Percentiles rank a stretch among this genome's conserved stretches.
Conservation (phyloP, 2,113 vertebrate species). For the Cyprichromis sp. region DNA sequence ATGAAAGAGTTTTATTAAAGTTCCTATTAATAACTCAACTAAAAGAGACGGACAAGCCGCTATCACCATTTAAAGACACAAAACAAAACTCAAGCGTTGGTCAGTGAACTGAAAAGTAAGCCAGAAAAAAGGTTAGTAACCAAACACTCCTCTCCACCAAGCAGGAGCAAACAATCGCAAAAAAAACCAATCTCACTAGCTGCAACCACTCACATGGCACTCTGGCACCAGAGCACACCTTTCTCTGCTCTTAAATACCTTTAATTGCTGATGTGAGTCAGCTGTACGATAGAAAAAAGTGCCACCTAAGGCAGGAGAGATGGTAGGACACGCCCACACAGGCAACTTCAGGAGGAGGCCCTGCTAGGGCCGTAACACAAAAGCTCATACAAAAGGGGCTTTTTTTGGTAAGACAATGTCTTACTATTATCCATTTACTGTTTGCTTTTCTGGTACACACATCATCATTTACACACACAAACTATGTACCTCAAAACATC, state of each 20-base stretch:
- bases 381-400: rapidly evolving
- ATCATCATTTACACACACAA: not conserved
- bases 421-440: not conserved
- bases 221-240: not conserved
- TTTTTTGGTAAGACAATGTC: not conserved
- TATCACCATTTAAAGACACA: not conserved
- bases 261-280: not conserved
- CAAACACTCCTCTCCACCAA: not conserved
- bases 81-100: not conserved
- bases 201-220: not conserved
- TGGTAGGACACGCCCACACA: not conserved
- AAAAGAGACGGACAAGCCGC: not conserved
- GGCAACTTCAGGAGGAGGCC: not conserved
- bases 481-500: not conserved
- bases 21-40: not conserved
- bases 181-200: not conserved
- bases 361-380: not conserved
- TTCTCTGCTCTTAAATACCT: not conserved
- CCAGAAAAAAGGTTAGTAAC: not conserved
- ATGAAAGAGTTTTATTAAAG: not conserved
- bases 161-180: not conserved
- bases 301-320: not conserved
- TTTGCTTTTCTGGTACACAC: not conserved
- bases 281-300: not conserved
- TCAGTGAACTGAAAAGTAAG: not conserved